Conservation (phyloP, 2,888 invertebrate species). For the Gymnoscelis rufifasciata region DNA sequence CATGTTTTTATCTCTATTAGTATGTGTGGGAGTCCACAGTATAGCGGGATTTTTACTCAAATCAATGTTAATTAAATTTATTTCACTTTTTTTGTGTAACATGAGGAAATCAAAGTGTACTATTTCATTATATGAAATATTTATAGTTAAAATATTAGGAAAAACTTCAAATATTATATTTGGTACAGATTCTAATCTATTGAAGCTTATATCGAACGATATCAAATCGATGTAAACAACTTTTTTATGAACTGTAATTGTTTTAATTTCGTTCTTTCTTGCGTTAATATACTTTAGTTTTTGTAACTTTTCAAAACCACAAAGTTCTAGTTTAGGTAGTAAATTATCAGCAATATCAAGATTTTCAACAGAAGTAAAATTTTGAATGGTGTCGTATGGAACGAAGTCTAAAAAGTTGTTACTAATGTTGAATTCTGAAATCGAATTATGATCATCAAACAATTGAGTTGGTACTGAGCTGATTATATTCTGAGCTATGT, state of each 20-base stretch:
- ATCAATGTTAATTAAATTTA: conserved; percentile 62
- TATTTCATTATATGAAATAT: conserved; percentile 67
- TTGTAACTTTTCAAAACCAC: conserved; percentile 58
- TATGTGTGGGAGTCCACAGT: conserved; percentile 50
- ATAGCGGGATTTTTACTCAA: conserved; percentile 65
- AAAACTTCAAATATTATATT: conserved; percentile 59
- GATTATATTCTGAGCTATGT: conserved; percentile 86
- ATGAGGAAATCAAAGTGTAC: conserved; percentile 59
- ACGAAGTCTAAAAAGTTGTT: conserved; percentile 86
- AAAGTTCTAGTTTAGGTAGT: conserved; percentile 85
- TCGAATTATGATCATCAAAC: conserved; percentile 83
- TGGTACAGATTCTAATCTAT: conserved; percentile 57
- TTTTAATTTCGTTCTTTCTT: conserved; percentile 67
- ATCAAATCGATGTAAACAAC: conserved; percentile 55
- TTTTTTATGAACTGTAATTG: conserved; percentile 56
- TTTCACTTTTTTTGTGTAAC: conserved; percentile 47
- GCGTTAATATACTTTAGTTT: conserved; percentile 63
- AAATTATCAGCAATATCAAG: conserved; percentile 84
- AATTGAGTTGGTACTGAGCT: conserved; percentile 81
- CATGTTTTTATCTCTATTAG: conserved; percentile 51
- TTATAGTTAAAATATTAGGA: conserved; percentile 66
- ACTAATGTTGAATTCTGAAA: conserved; percentile 86
- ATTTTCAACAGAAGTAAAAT: conserved; percentile 85
- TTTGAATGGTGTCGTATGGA: conserved; percentile 87
- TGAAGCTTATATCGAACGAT: conserved; percentile 63